phyloP scores from a whole-genome alignment of 2,888 invertebrate species.

The Cryptocheilus praepositus region DNA sequence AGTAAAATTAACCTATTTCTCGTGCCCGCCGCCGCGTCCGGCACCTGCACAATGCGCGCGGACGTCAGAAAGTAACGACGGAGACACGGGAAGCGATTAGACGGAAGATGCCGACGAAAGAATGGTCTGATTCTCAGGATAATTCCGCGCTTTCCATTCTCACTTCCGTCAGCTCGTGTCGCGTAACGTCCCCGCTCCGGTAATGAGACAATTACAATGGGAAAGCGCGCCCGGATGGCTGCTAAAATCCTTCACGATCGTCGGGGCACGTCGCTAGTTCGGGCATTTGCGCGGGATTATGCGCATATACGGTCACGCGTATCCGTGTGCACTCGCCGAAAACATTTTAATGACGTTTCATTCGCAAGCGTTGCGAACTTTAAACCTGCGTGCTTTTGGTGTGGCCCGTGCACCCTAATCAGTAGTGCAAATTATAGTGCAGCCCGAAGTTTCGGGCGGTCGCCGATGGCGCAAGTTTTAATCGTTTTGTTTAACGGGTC shows the following conservation, averaged over 20 bases:
- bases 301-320: background rate
- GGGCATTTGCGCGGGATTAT: background rate
- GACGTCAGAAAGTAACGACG: too few relatives aligned
- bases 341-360: too few relatives aligned
- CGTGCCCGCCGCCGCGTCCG: too few relatives aligned
- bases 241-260: too few relatives aligned
- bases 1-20: too few relatives aligned
- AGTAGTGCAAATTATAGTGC: constrained; percentile 30
- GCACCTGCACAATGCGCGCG: too few relatives aligned
- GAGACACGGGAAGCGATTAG: too few relatives aligned
- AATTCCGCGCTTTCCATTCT: constrained; percentile 12
- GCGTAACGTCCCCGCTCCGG: background rate
- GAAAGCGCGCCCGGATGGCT: background rate
- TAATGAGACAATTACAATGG: constrained; percentile 22
- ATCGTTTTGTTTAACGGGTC: constrained; percentile 46
- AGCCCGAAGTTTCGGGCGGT: constrained; percentile 36
- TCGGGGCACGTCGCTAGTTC: background rate
- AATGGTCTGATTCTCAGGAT: constrained; percentile 23
- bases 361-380: background rate
- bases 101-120: background rate
- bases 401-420: constrained; percentile 19
- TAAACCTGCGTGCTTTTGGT: constrained; percentile 35
- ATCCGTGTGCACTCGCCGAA: background rate
- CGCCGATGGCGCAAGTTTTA: constrained; percentile 42
- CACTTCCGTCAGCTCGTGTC: background rate